Conservation (phyloP, 2,888 invertebrate genomes). For the Hydriomena furcata region DNA sequence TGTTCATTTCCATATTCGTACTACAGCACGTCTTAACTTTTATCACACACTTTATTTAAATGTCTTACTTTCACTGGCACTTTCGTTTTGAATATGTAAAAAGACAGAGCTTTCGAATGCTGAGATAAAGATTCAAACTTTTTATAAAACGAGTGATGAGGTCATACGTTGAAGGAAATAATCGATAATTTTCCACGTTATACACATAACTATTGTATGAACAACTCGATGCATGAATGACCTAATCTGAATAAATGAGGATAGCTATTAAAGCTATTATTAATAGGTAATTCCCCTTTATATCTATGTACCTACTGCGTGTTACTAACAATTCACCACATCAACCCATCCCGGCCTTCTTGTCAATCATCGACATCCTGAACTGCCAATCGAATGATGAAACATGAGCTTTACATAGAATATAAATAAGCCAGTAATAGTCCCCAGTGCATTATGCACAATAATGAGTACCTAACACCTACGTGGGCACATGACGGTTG, state of each 20-base stretch:
- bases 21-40: conserved; percentile 35
- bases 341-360: conserved; percentile 34
- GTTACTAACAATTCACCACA: conserved; percentile 20
- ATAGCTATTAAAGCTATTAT: not conserved
- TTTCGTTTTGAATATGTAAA: conserved; percentile 61
- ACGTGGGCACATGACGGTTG: conserved; percentile 27
- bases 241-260: conserved; percentile 3
- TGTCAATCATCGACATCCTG: conserved; percentile 44
- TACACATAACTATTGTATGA: conserved; percentile 13
- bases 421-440: conserved; percentile 43
- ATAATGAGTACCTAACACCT: conserved; percentile 36
- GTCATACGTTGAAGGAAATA: conserved; percentile 15
- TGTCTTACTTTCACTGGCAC: conserved; percentile 65
- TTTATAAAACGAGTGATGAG: conserved; percentile 14
- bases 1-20: conserved; percentile 15
- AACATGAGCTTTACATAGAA: conserved; percentile 46
- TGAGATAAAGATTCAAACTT: conserved; percentile 8
- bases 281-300: conserved; percentile 12
- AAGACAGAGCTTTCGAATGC: conserved; percentile 54
- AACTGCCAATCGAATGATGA: conserved; percentile 51
- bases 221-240: conserved; percentile 13
- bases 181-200: conserved; percentile 27
- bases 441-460: conserved; percentile 37
- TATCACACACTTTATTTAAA: conserved; percentile 59
- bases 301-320: conserved; percentile 1